A percentile compares a stretch with the other conserved stretches of the same genome.
Evolutionary conservation across 2,113 vertebrate species (phyloP).

Genomic region (Sterrhoptilus dennistouni): DNA sequence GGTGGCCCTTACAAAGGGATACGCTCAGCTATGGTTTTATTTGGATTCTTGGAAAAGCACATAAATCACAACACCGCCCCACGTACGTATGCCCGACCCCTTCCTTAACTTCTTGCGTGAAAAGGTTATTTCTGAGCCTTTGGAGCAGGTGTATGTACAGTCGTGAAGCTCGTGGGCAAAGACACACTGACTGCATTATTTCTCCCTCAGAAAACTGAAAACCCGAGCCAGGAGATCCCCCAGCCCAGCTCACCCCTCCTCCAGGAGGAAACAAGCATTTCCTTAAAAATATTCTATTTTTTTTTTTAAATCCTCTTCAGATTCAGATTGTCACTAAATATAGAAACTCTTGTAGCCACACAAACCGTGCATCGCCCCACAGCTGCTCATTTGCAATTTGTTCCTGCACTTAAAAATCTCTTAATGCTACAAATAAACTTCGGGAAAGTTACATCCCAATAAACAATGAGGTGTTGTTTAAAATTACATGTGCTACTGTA

Average conservation of each 20-base stretch:
- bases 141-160: neutral
- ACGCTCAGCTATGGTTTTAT: neutral
- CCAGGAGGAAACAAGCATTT: constrained; percentile 55
- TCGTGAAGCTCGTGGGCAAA: neutral
- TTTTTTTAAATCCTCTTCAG: constrained; percentile 1
- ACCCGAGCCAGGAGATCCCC: constrained; percentile 7
- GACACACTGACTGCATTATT: neutral
- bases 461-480: constrained; percentile 71
- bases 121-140: neutral
- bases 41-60: constrained; percentile 32
- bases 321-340: constrained; percentile 36
- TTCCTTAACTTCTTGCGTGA: neutral
- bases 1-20: constrained; percentile 33
- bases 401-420: constrained; percentile 54
- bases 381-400: constrained; percentile 61
- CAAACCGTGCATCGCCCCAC: constrained; percentile 14
- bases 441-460: constrained; percentile 67
- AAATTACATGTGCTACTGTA: constrained; percentile 68
- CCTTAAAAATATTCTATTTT: constrained; percentile 30
- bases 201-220: constrained; percentile 7
- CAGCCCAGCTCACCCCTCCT: neutral
- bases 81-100: neutral
- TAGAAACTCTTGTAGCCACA: constrained; percentile 25
- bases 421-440: constrained; percentile 70
- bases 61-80: neutral